Evolutionary conservation across 2,113 vertebrate genomes (phyloP).

Genomic region (Oreochromis spilurus): DNA sequence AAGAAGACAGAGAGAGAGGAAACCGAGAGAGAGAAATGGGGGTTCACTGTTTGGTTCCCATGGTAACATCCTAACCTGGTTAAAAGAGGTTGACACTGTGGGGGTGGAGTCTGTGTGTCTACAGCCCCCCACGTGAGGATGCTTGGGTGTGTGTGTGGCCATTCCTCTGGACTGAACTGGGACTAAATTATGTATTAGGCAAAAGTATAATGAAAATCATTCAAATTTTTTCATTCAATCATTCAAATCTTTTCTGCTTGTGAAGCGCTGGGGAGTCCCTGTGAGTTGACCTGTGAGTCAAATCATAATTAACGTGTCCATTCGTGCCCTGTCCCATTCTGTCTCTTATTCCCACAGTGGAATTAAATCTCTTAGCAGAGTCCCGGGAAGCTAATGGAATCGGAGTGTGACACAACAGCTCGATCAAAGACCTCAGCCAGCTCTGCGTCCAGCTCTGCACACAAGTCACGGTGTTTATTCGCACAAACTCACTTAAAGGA

Average conservation of each 20-base stretch:
- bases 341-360: conserved; percentile 60
- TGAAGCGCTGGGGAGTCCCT: conserved; percentile 52
- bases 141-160: neutral
- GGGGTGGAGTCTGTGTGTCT: conserved; percentile 14
- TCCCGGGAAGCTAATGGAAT: conserved; percentile 55
- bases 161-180: conserved; percentile 54
- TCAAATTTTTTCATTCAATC: conserved; percentile 53
- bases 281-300: conserved; percentile 69
- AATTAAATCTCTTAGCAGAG: conserved; percentile 57
- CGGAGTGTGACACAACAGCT: conserved; percentile 21
- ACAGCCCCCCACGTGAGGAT: neutral
- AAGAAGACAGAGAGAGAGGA: conserved; percentile 25
- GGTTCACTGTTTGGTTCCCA: conserved; percentile 55
- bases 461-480: neutral
- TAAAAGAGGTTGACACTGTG: conserved; percentile 60
- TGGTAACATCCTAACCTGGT: conserved; percentile 71
- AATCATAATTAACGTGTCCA: conserved; percentile 68
- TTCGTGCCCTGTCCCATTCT: conserved; percentile 44
- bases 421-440: conserved; percentile 12
- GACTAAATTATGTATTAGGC: conserved; percentile 73
- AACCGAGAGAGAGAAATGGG: neutral
- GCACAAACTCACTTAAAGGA: neutral
- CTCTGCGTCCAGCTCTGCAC: neutral
- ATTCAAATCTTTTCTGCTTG: conserved; percentile 55
- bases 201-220: conserved; percentile 68